Conservation (phyloP, 2,888 invertebrate genomes). For the Lithophane leautieri region DNA sequence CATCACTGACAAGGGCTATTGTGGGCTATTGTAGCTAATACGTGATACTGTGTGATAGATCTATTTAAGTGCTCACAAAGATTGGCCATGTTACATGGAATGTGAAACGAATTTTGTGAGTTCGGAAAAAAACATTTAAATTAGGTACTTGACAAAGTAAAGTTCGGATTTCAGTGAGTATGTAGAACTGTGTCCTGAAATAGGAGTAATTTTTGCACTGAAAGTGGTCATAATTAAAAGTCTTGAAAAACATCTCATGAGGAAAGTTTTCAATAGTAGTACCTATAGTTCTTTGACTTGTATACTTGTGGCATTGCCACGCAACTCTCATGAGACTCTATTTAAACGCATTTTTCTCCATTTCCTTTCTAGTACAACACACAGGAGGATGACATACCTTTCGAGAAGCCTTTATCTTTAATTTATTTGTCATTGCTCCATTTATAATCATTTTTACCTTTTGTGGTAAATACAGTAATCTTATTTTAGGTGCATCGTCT, state of each 20-base stretch:
- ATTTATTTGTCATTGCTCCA: no score
- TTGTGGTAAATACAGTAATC: no score
- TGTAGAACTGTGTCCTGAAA: neutral
- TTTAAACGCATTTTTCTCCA: no score
- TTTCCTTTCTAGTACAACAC: neutral
- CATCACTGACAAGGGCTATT: slow-evolving; percentile 52
- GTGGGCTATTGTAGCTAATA: slow-evolving; percentile 58
- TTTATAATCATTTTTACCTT: no score
- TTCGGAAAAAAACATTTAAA: neutral
- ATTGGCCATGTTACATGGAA: slow-evolving; percentile 28
- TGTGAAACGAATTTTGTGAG: neutral
- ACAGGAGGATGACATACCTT: neutral
- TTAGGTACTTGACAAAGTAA: neutral
- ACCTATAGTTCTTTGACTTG: neutral
- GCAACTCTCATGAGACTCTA: neutral
- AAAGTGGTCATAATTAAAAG: neutral
- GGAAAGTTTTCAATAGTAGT: no score
- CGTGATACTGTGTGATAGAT: slow-evolving; percentile 48
- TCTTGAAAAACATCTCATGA: neutral
- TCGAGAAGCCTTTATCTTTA: no score
- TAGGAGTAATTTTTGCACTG: neutral
- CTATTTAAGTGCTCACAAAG: slow-evolving; percentile 47
- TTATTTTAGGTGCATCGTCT: no score
- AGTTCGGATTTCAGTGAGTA: neutral
- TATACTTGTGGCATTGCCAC: neutral